These are phyloP conservation scores for Lordiphosa clarofinis DNA, from an alignment of 1,140 invertebrate species.

Conservation along the genomic window DNA sequence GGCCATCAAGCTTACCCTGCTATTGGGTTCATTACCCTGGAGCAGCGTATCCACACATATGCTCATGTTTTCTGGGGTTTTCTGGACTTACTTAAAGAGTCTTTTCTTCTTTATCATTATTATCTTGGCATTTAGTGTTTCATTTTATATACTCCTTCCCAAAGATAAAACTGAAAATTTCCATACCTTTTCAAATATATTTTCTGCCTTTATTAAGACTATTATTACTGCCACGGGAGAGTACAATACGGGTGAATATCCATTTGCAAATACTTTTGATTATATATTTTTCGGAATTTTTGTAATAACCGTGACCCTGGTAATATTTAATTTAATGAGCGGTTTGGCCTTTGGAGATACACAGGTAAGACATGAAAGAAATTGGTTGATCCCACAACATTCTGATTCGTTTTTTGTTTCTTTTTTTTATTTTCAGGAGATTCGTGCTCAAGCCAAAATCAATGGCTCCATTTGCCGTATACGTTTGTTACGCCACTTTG, in stretches of 20 bases:
- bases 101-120: slow-evolving; percentile 87
- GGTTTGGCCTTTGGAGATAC: slow-evolving; percentile 1
- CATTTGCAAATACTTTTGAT: neutral
- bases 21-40: slow-evolving; percentile 86
- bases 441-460: slow-evolving; percentile 1
- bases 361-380: slow-evolving; percentile 1
- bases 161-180: neutral
- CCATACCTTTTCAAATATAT: neutral
- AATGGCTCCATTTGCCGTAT: slow-evolving; percentile 2
- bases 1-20: slow-evolving; percentile 85
- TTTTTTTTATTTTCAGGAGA: neutral
- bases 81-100: slow-evolving; percentile 87
- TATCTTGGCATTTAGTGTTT: slow-evolving; percentile 87
- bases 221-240: neutral
- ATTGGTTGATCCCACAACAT: no score
- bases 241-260: neutral
- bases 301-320: neutral
- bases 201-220: neutral
- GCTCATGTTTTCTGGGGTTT: slow-evolving; percentile 88
- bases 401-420: no score
- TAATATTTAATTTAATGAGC: neutral
- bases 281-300: slow-evolving; percentile 1
- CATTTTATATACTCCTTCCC: slow-evolving; percentile 84
- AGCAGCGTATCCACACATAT: slow-evolving; percentile 85
- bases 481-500: neutral